Percentiles rank a stretch among this genome's conserved stretches.
These are phyloP conservation scores for Alces alces DNA, from an alignment of 2,113 vertebrate species.

Conservation along the genomic window DNA sequence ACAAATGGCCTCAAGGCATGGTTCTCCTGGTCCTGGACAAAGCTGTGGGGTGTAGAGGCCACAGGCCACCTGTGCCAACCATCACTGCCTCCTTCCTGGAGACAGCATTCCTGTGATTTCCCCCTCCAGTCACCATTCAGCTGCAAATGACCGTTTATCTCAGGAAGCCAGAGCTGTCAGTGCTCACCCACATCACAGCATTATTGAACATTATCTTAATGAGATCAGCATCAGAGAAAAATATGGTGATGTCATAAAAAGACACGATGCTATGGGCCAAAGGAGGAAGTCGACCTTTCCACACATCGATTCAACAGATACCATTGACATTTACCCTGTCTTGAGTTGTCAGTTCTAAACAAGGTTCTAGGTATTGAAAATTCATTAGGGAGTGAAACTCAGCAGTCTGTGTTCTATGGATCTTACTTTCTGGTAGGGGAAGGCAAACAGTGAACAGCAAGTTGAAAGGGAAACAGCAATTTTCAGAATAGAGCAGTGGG, in stretches of 20 bases:
- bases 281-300: not conserved
- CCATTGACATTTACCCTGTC: not conserved
- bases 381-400: not conserved
- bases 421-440: not conserved
- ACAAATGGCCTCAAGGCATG: not conserved
- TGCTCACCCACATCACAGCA: not conserved
- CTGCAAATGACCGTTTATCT: not conserved
- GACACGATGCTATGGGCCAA: not conserved
- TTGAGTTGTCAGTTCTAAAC: not conserved
- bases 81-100: not conserved
- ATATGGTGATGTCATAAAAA: not conserved
- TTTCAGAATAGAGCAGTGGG: not conserved
- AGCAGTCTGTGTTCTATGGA: not conserved
- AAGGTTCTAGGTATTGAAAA: not conserved
- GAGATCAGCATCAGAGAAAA: not conserved
- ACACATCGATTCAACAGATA: not conserved
- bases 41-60: not conserved
- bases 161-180: not conserved
- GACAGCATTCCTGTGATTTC: not conserved
- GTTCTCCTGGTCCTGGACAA: not conserved
- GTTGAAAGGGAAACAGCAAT: not conserved
- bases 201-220: not conserved
- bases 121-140: not conserved
- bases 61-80: not conserved
- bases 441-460: not conserved